Evolutionary conservation across 2,113 vertebrate species (phyloP).

Genomic region (Zootoca vivipara): DNA sequence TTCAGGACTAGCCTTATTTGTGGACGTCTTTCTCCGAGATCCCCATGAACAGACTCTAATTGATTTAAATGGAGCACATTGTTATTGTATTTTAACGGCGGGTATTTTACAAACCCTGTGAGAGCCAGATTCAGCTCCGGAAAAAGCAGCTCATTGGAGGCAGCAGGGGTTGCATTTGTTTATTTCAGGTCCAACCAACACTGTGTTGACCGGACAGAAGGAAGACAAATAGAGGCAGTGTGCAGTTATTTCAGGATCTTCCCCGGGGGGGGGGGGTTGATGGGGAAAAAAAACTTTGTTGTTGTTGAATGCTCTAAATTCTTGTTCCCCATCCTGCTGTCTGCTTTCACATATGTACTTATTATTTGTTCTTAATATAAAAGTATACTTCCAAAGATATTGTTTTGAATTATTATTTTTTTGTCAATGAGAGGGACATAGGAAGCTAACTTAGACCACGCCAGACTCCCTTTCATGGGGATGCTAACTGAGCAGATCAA

Average conservation of each 20-base stretch:
- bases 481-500: background rate
- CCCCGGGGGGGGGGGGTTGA: too few relatives aligned
- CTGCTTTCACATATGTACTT: too few relatives aligned
- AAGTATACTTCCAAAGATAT: background rate
- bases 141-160: constrained; percentile 19
- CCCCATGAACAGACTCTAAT: constrained; percentile 16
- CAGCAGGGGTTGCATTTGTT: background rate
- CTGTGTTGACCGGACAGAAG: background rate
- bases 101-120: background rate
- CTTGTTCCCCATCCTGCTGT: background rate
- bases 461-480: background rate
- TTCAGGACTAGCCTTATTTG: background rate
- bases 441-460: too few relatives aligned
- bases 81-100: constrained; percentile 18
- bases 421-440: background rate
- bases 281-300: background rate
- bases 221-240: background rate
- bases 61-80: constrained; percentile 31
- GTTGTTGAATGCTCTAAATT: background rate
- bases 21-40: background rate
- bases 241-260: background rate
- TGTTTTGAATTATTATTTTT: background rate
- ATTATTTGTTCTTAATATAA: background rate
- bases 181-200: background rate
- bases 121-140: background rate